Base-by-base conservation (phyloP, 1,140 invertebrate species). In the Aporrectodea caliginosa region DNA sequence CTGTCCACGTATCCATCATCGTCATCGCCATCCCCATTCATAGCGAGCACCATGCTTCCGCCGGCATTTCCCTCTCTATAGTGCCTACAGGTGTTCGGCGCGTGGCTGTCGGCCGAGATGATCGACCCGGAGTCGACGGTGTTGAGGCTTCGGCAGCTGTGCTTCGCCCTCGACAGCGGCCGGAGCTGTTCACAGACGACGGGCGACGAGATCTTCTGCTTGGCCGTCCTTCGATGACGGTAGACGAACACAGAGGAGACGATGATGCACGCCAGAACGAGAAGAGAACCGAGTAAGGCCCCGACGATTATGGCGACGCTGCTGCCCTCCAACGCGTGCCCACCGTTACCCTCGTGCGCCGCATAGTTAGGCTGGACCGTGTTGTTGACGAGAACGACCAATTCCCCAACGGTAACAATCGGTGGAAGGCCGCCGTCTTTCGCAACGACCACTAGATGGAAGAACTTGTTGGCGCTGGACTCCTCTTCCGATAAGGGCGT, bases 311-410 rank as follows among this genome's bases (percentile, higher is more conserved):
- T 76, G 1, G 32, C n/a, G 35, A 30, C 35, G 16, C 29, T 43
- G 35, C n/a, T 76, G 33, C 33, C 35, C 16, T 35, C 29, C 16
- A 76, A 68, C 33, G 75, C 16, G 1, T 16, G 29, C 16, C 34
- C 30, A 29, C 75, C 75, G 29, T 22, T 0, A 1, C 32, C 33
- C 27, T 32, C 35, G 35, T 35, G 16, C 1, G 35, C 16, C 1
- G 75, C 33, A 2, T n/a, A 29, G 75, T 76, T 58, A 16, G 75
- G 43, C 16, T 29, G 33, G 75, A 58, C 16, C 16, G 75, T 58
- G 35, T 76, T 43, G 75, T 68, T 76, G 43, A 76, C 43, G 16
- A 58, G 30, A n/a, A 76, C 35, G 75, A 76, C 75, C 1, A 76
- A 35, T 31, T 58, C 43, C 2, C 16, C 75, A 0, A 68, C 43